phyloP scores from a whole-genome alignment of 2,797 vertebrate species.

The Typhlichthys subterraneus region DNA sequence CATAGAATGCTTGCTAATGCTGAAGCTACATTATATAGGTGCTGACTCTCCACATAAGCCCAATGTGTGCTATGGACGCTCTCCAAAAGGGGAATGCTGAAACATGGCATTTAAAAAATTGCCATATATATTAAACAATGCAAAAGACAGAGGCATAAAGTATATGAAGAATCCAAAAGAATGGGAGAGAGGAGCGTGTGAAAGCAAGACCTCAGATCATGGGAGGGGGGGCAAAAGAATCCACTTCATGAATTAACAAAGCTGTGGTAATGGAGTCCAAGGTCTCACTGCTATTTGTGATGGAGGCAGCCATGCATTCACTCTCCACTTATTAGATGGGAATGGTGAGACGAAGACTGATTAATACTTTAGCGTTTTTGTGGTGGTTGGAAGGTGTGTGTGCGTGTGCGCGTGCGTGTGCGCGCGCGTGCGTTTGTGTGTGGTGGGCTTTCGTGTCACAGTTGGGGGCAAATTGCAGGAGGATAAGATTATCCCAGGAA shows the following conservation, averaged over 20 bases:
- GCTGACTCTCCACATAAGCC: constrained; percentile 29
- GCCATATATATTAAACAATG: background rate
- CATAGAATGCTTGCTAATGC: constrained; percentile 37
- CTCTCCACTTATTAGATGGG: constrained; percentile 68
- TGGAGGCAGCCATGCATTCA: constrained; percentile 72
- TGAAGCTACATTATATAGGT: background rate
- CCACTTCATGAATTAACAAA: constrained; percentile 74
- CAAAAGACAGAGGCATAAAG: constrained; percentile 28
- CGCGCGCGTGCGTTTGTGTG: background rate
- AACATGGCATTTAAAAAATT: constrained; percentile 41
- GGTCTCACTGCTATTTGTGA: constrained; percentile 74
- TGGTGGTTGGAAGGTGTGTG: background rate
- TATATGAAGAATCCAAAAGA: constrained; percentile 47
- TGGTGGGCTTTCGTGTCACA: constrained; percentile 31
- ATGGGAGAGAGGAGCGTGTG: constrained; percentile 40
- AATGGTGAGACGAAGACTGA: constrained; percentile 68
- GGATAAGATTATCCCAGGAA: too few species aligned
- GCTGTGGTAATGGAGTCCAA: constrained; percentile 70
- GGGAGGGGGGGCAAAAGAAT: constrained; percentile 47
- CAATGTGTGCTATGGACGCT: constrained; percentile 50
- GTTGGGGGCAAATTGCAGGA: too few species aligned
- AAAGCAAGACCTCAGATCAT: constrained; percentile 39
- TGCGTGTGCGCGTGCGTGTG: background rate
- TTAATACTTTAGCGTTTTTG: constrained; percentile 61
- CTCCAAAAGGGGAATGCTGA: constrained; percentile 45